phyloP scores from a whole-genome alignment of 2,113 vertebrate species.

The Perognathus longimembris region DNA sequence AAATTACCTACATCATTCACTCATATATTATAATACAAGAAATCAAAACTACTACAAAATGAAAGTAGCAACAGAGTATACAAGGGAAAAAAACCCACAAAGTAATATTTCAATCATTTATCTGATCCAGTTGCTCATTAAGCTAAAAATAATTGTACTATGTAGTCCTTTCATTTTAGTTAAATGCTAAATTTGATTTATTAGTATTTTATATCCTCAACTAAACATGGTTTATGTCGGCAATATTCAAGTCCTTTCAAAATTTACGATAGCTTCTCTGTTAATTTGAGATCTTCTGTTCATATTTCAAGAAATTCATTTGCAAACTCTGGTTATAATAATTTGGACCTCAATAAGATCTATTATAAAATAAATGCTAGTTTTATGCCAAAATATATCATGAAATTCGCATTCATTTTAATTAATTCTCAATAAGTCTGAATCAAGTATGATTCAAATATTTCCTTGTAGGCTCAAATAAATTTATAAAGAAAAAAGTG shows the following conservation, averaged over 20 bases:
- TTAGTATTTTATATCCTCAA: conserved; percentile 33
- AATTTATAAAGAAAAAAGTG: not conserved
- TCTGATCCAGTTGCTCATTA: not conserved
- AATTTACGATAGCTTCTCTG: conserved; percentile 9
- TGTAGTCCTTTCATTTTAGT: not conserved
- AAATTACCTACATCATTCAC: not conserved
- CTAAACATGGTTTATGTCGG: conserved; percentile 37
- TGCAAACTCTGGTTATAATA: conserved; percentile 39
- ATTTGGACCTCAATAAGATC: conserved; percentile 51
- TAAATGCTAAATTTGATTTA: conserved; percentile 17
- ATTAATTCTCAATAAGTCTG: conserved; percentile 10
- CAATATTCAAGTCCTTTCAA: conserved; percentile 17
- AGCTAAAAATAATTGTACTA: not conserved
- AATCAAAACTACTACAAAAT: not conserved
- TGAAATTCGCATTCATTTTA: not conserved
- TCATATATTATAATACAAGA: not conserved
- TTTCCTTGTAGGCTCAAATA: not conserved
- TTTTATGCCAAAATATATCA: conserved; percentile 26
- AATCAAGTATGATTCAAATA: not conserved
- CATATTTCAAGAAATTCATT: conserved; percentile 52
- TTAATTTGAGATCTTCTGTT: conserved; percentile 14
- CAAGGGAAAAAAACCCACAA: not conserved
- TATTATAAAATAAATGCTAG: conserved; percentile 40
- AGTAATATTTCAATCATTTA: conserved; percentile 12
- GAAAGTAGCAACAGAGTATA: not conserved